These are phyloP conservation scores for Lacerta viridis DNA, from an alignment of 2,797 vertebrate species.

Conservation along the genomic window DNA sequence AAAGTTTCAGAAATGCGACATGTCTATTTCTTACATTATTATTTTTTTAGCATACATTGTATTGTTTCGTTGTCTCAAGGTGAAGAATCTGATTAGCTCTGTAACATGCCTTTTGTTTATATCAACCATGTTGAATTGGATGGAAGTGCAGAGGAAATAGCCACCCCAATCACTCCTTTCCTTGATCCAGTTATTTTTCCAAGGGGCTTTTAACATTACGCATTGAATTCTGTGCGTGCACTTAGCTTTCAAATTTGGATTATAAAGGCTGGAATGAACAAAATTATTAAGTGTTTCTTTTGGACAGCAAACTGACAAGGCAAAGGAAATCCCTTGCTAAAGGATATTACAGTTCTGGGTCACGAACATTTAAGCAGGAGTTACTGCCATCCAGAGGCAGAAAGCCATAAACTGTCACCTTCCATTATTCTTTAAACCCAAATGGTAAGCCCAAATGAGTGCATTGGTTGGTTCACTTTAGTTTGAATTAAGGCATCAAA, in stretches of 20 bases:
- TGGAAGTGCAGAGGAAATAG: constrained; percentile 60
- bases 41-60: constrained; percentile 50
- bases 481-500: constrained; percentile 57
- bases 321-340: constrained; percentile 72
- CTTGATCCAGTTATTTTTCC: constrained; percentile 61
- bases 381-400: constrained; percentile 84
- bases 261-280: constrained; percentile 59
- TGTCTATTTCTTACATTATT: background rate
- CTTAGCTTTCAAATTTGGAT: constrained; percentile 63
- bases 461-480: constrained; percentile 35
- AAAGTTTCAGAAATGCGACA: background rate
- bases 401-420: constrained; percentile 62
- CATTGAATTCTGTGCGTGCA: constrained; percentile 57
- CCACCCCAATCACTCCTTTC: constrained; percentile 46
- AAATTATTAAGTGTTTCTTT: constrained; percentile 71
- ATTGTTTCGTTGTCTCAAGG: constrained; percentile 49
- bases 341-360: constrained; percentile 64
- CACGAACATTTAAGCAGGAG: constrained; percentile 72
- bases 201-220: constrained; percentile 65
- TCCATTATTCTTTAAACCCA: constrained; percentile 51
- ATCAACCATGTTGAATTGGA: constrained; percentile 49
- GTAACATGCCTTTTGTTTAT: constrained; percentile 59
- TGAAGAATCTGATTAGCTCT: constrained; percentile 60
- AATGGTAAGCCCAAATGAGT: constrained; percentile 60
- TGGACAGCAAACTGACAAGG: constrained; percentile 72